Evolutionary conservation across 2,888 invertebrate genomes (phyloP), one percentile per base, ranked within the genome.

Genomic region (Galerucella nymphaeae): DNA sequence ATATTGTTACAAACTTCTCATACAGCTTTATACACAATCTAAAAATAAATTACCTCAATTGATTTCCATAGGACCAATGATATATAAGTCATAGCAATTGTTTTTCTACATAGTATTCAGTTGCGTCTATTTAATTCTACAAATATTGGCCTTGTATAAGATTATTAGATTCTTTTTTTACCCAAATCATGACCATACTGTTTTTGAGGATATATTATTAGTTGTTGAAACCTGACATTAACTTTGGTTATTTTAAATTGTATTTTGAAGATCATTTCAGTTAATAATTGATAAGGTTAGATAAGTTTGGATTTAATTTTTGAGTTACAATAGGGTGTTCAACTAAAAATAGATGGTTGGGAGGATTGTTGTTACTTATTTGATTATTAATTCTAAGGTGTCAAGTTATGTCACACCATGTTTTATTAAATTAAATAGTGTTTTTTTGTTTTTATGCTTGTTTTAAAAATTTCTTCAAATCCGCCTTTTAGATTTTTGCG

Each of bases 151-250:
- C n/a, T 71, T 82, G 53, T 82, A 83, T 65, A 83, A 81, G 73
- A 83, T 84, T 71, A 70, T 81, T 64, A 71, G 66, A 11, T 83
- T 78, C 74, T 83, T 83, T 76, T 83, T 83, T 74, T 82, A 79
- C 66, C 80, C 80, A 11, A 74, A 79, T 66, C 75, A 72, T 20
- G 50, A 69, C 11, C 64, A 75, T 57, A 73, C 75, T 16, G 65
- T 73, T 18, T 75, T 67, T 75, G 76, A 77, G 41, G 76, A 77
- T 71, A 45, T 76, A 13, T 45, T 70, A 50, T 64, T 75, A 63
- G 69, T 73, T 66, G 16, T 76, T 16, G 73, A 75, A 67, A 18
- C 65, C 11, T 65, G 53, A 65, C 13, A 57, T 62, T 62, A 57
- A 13, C 16, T 20, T 48, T 63, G 30, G 30, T 45, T 18, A 20